Percentiles rank a stretch among this genome's conserved stretches.
These are phyloP conservation scores for Epirrhoe alternata DNA, from an alignment of 2,888 invertebrate species.

Conservation along the genomic window DNA sequence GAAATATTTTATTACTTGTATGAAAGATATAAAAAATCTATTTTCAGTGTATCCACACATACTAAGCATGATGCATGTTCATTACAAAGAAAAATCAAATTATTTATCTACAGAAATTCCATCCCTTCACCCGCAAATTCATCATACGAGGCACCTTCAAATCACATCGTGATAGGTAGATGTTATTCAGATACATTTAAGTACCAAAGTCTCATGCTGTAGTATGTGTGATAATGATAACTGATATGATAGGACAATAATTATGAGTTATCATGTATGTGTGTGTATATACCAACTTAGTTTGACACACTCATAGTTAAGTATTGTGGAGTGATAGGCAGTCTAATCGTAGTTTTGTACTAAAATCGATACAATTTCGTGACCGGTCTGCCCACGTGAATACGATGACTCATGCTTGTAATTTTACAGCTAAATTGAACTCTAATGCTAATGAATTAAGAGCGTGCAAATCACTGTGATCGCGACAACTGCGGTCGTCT, in stretches of 20 bases:
- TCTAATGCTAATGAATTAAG: constrained; percentile 50
- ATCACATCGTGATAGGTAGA: no score
- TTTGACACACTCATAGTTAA: constrained; percentile 23
- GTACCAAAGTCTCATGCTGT: not conserved
- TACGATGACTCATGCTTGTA: constrained; percentile 62
- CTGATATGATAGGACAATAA: no score
- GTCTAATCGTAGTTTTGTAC: constrained; percentile 56
- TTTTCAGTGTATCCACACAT: constrained; percentile 17
- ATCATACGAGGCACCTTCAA: no score
- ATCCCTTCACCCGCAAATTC: no score
- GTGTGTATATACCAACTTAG: constrained; percentile 1
- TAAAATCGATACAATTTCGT: constrained; percentile 70
- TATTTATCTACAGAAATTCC: no score
- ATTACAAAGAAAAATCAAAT: not conserved
- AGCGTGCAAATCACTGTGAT: constrained; percentile 47
- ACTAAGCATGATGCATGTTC: not conserved
- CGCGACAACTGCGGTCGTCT: constrained; percentile 55
- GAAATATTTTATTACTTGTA: constrained; percentile 36
- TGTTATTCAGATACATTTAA: not conserved
- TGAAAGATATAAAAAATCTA: constrained; percentile 51
- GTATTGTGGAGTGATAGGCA: constrained; percentile 19
- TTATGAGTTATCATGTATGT: not conserved
- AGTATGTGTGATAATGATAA: constrained; percentile 8
- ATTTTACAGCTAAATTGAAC: constrained; percentile 54
- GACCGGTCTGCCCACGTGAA: constrained; percentile 58